Percentiles rank a stretch among this genome's conserved stretches.
Evolutionary conservation across 2,113 vertebrate species (phyloP).

Genomic region (Rhodinocichla rosea): DNA sequence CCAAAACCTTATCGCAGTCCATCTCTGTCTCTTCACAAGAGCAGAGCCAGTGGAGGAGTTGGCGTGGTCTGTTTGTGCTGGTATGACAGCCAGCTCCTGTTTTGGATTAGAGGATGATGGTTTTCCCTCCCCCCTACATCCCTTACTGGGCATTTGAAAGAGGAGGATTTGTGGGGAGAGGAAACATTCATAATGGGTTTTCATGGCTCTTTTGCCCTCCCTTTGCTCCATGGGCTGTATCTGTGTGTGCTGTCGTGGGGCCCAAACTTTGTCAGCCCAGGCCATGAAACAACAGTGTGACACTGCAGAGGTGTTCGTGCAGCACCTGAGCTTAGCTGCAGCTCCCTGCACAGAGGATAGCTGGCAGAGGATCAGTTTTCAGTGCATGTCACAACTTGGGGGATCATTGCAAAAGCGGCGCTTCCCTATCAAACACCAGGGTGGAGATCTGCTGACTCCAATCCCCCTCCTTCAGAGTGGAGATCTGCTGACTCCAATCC

Average conservation of each 20-base stretch:
- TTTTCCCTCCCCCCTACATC: not conserved
- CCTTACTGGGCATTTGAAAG: not conserved
- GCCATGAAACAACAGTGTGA: not conserved
- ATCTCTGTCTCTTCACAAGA: not conserved
- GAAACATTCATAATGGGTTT: not conserved
- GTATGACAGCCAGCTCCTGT: conserved; percentile 39
- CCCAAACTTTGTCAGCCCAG: not conserved
- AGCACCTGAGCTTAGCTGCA: not conserved
- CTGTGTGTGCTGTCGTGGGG: not conserved
- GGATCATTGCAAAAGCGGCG: not conserved
- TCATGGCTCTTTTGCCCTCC: not conserved
- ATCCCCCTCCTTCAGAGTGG: not conserved
- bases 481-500: not conserved
- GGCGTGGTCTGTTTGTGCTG: not conserved
- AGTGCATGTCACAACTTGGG: not conserved
- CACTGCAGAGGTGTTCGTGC: not conserved
- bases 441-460: not conserved
- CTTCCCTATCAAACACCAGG: not conserved
- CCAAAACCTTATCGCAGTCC: not conserved
- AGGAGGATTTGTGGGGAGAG: not conserved
- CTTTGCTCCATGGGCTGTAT: not conserved
- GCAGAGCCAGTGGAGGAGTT: not conserved
- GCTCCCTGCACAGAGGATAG: not conserved
- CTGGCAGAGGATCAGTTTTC: not conserved
- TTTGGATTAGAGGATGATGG: not conserved